phyloP scores from a whole-genome alignment of 2,797 vertebrate genomes.

The Clarias fuscus region DNA sequence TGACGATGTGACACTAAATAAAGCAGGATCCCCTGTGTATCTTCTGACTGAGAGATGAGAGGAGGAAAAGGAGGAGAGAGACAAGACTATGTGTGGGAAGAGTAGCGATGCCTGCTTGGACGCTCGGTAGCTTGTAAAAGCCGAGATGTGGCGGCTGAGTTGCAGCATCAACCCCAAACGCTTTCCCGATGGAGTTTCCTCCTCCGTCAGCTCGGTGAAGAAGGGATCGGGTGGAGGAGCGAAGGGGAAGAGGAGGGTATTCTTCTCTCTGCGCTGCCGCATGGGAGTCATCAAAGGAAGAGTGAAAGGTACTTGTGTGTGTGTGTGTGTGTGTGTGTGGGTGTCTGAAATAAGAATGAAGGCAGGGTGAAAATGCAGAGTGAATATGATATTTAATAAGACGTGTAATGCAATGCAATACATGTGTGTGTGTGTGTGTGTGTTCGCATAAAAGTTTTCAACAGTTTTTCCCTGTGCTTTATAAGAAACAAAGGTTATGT shows the following conservation, averaged over 20 bases:
- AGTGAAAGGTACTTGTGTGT: constrained; percentile 45
- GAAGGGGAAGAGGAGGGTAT: constrained; percentile 71
- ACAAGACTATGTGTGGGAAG: neutral
- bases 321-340: constrained; percentile 35
- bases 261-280: constrained; percentile 76
- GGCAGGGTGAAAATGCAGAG: neutral
- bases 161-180: constrained; percentile 61
- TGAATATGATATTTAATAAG: neutral
- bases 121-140: neutral
- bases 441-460: neutral
- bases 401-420: neutral
- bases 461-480: neutral
- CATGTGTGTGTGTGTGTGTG: constrained; percentile 6
- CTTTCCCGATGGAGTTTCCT: constrained; percentile 60
- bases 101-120: neutral
- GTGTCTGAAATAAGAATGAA: neutral
- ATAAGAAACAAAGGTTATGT: neutral
- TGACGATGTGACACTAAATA: neutral
- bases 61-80: neutral
- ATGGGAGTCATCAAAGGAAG: constrained; percentile 75
- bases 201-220: constrained; percentile 62
- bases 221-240: constrained; percentile 59
- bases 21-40: neutral
- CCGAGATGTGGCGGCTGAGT: constrained; percentile 54
- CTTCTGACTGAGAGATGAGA: constrained; percentile 23